Evolutionary conservation across 2,888 invertebrate genomes (phyloP), one percentile per base, ranked within the genome.

Genomic region (Gandaritis pyraliata): DNA sequence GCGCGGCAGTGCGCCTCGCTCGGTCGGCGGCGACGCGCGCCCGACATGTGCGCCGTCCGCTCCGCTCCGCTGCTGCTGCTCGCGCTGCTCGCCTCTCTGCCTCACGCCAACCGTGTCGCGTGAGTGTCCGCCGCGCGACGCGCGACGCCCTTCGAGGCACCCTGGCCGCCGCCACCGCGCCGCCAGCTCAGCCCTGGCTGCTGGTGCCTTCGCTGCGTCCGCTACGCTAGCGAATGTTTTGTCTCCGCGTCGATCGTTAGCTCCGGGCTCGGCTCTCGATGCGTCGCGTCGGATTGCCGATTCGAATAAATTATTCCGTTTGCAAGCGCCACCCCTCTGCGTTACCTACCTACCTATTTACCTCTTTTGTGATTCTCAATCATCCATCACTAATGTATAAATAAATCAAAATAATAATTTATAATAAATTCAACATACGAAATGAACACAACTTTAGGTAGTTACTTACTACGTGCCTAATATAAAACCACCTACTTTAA

Each of bases 91-190:
- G 77, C 80, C 64, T 74, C 76, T 68, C 69, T 78, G 76, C 81
- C 80, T 73, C 80, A 73, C 74, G 81, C 79, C 73, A 72, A 74
- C 75, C 80, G 76, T 71, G 81, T 81, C 76, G 78, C 76, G 80
- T 80, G 77, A 80, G 80, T 80, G 67, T 50, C 54, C 23, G 29
- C 41, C 7, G 45, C 23, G 11, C 38, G 1, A 13, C 36, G 13
- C 47, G 15, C 23, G 18, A 6, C 11, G 15, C 41, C 15, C 29
- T 11, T 12, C 23, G 41, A 38, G 23, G 33, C 13, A 33, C 18
- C 48, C 12, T n/a, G n/a, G n/a, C n/a, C n/a, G n/a, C n/a, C n/a
- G n/a, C 30, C 13, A 11, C 39, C 38, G 13, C 15, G 10, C 15
- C 36, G 4, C 41, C 47, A 1, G 13, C 47, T 0, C 0, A 10